These are phyloP conservation scores for Edolisoma coerulescens DNA, from an alignment of 2,113 vertebrate species.

Conservation along the genomic window DNA sequence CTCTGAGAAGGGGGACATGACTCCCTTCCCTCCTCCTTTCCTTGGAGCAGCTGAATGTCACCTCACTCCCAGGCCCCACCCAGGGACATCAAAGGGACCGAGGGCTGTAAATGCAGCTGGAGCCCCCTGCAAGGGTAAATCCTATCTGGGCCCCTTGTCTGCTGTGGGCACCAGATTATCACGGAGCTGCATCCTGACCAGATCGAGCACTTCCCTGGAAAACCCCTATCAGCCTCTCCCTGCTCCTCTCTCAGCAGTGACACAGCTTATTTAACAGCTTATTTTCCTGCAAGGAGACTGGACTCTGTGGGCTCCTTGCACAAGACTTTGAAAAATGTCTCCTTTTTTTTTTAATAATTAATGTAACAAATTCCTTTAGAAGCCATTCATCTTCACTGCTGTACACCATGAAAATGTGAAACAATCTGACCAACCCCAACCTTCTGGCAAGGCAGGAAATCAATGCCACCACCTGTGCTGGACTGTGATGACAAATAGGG, in stretches of 20 bases:
- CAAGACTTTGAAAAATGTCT: constrained; percentile 23
- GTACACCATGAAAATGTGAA: background rate
- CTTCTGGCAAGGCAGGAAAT: background rate
- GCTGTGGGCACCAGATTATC: background rate
- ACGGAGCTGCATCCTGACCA: background rate
- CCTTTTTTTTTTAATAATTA: constrained; percentile 16
- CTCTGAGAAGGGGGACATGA: background rate
- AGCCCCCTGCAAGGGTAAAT: background rate
- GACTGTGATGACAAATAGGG: background rate
- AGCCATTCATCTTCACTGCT: background rate
- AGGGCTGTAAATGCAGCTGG: background rate
- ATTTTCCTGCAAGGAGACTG: background rate
- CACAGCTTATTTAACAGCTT: background rate
- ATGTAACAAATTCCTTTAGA: background rate
- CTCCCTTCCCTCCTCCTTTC: background rate
- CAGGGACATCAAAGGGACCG: background rate
- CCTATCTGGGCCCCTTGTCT: background rate
- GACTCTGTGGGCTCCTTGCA: background rate
- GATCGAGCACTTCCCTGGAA: background rate
- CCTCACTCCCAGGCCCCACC: background rate
- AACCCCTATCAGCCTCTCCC: background rate
- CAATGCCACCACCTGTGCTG: background rate
- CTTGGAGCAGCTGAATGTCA: background rate
- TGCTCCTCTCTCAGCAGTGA: background rate
- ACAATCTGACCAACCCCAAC: background rate